Percentiles rank a stretch among this genome's conserved stretches.
These are phyloP conservation scores for Drosophila sturtevanti DNA, from an alignment of 1,140 invertebrate genomes.

Conservation along the genomic window DNA sequence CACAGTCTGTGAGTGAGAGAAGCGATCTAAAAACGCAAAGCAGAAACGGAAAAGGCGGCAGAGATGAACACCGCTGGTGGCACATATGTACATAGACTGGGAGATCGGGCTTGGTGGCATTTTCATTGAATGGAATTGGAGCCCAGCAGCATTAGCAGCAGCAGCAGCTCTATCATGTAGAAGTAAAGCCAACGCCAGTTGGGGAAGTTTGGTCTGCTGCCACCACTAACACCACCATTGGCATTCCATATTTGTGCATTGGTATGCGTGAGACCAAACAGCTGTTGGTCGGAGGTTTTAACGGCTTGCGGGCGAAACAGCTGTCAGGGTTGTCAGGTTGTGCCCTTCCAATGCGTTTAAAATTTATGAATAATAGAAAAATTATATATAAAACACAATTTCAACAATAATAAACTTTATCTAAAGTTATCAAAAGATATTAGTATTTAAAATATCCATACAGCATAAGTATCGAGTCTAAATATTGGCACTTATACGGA, in stretches of 20 bases:
- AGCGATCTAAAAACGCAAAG: constrained; percentile 48
- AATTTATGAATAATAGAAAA: neutral
- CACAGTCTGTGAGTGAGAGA: constrained; percentile 17
- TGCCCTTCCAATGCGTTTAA: neutral
- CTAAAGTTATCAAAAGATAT: neutral
- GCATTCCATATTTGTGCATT: constrained; percentile 10
- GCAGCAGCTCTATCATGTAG: neutral
- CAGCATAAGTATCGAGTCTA: neutral
- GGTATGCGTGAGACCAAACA: constrained; percentile 27
- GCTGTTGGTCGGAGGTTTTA: constrained; percentile 50
- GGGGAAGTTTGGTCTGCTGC: constrained; percentile 1
- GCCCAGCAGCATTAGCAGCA: constrained; percentile 15
- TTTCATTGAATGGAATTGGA: constrained; percentile 57
- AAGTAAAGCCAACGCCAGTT: constrained; percentile 27
- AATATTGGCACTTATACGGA: neutral
- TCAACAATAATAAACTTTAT: no score
- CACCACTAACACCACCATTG: neutral
- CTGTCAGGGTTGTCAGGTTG: constrained; percentile 55
- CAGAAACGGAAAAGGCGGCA: constrained; percentile 19
- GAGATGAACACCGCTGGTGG: constrained; percentile 40
- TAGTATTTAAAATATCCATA: neutral
- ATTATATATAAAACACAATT: neutral
- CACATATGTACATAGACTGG: constrained; percentile 23
- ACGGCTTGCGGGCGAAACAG: constrained; percentile 42
- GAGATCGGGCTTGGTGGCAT: constrained; percentile 17